phyloP scores from a whole-genome alignment of 35 echinoderm and acorn worm species.

The Anneissia japonica region DNA sequence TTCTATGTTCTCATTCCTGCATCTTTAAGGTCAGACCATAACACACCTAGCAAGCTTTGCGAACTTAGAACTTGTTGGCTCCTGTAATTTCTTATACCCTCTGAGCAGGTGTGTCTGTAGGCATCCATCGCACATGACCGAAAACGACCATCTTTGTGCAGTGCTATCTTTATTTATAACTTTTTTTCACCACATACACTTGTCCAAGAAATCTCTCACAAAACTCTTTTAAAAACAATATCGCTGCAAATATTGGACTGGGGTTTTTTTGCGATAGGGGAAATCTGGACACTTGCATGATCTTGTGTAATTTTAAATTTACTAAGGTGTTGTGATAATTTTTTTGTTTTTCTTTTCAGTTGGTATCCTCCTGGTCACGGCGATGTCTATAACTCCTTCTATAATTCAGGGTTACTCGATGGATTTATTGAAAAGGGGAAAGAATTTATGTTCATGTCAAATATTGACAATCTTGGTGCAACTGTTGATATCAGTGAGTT shows the following conservation, averaged over 20 bases:
- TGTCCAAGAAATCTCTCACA: too few relatives aligned
- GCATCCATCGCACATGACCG: too few relatives aligned
- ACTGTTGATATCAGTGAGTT: constrained; percentile 90
- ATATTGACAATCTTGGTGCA: constrained; percentile 95
- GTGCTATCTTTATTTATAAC: too few relatives aligned
- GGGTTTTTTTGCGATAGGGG: not conserved
- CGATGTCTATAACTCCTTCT: constrained; percentile 90
- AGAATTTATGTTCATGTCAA: constrained; percentile 92
- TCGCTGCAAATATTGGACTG: not conserved
- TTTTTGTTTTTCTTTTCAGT: constrained; percentile 39
- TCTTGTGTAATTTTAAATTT: not conserved
- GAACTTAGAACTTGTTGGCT: too few relatives aligned
- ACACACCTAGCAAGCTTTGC: too few relatives aligned
- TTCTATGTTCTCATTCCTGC: too few relatives aligned
- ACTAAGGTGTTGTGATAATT: too few relatives aligned
- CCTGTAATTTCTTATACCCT: too few relatives aligned
- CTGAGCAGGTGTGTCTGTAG: too few relatives aligned
- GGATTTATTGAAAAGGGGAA: constrained; percentile 79
- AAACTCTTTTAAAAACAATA: not conserved
- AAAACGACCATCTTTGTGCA: too few relatives aligned
- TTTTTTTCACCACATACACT: too few relatives aligned
- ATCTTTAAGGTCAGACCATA: too few relatives aligned
- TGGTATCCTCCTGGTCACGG: constrained; percentile 99
- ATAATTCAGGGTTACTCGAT: constrained; percentile 82
- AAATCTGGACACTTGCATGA: not conserved